Percentiles rank a stretch among this genome's conserved stretches.
Conservation (phyloP, 2,888 invertebrate species). For the Stenichneumon culpator region DNA sequence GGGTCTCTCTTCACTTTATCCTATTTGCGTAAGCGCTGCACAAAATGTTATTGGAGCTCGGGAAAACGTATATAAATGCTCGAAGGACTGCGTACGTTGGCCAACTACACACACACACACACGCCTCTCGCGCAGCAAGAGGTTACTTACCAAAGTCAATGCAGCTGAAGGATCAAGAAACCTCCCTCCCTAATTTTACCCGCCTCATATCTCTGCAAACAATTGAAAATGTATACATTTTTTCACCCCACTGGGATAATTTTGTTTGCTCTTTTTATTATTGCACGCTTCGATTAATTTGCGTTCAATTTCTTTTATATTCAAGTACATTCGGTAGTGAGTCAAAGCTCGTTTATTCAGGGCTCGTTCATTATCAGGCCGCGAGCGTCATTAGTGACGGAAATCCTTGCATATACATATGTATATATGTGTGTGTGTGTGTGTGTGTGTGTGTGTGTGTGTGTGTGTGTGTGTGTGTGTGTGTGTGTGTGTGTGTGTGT, state of each 20-base stretch:
- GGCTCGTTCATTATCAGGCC: slow-evolving; percentile 55
- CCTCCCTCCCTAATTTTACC: neutral
- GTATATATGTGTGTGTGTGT: too few species aligned
- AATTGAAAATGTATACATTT: neutral
- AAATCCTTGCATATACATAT: slow-evolving; percentile 46
- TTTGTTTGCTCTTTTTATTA: neutral
- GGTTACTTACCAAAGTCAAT: neutral
- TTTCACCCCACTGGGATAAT: neutral
- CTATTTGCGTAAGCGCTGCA: neutral
- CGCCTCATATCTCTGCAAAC: neutral
- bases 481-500: too few species aligned
- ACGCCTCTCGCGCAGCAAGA: neutral
- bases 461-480: too few species aligned
- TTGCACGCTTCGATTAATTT: slow-evolving; percentile 5
- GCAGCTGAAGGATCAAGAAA: neutral
- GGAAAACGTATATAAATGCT: neutral
- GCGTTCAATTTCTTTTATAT: slow-evolving; percentile 5
- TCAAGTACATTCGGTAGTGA: slow-evolving; percentile 46
- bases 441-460: too few species aligned
- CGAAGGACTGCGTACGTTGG: neutral
- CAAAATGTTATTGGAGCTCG: neutral
- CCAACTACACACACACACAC: too few species aligned
- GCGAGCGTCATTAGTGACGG: slow-evolving; percentile 57
- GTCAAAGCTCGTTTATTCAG: slow-evolving; percentile 47
- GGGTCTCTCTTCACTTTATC: neutral